Base-by-base conservation (phyloP, 1,140 invertebrate genomes). In the Lepidurus couesii region DNA sequence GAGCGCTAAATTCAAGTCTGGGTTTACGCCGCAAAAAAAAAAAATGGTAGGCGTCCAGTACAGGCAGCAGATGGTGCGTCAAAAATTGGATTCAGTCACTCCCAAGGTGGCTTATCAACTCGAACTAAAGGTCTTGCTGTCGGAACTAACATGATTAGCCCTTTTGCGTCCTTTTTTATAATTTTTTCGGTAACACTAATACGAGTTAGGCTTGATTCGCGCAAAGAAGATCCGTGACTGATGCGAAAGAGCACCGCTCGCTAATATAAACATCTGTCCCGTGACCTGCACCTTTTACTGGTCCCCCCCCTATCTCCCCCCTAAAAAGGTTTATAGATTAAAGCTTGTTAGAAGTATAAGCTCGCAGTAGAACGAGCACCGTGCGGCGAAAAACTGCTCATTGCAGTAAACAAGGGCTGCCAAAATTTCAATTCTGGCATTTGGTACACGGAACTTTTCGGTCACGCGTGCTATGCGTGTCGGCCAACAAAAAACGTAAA, bases 151-250 rank as follows among this genome's bases (percentile, higher is more conserved):
- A 4, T 4, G 53, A 65, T 65, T 65, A 65, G 16, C 8, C 13
- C n/a, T 13, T 65, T 65, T 5, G 21, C 3, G 10, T 21, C 21
- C 8, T 65, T 65, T 65, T 65, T 65, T n/a, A 65, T 21, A 7
- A 13, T n/a, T 13, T 65, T 65, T 65, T 65, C 21, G 53, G 53
- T 21, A 13, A 65, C 53, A 65, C 21, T 65, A 21, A 7, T 4
- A 13, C 53, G 16, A 65, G 53, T 65, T 65, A 65, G 3, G 53
- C 9, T 65, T 65, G 21, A 21, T 21, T 65, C 13, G 53, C 53
- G 53, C 53, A 65, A 65, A 21, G 53, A 65, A 13, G 53, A 21
- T 65, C 53, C 53, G 53, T 65, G 53, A 65, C 53, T 65, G 8
- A 65, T 1, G 21, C 9, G 53, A 65, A 9, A 13, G 53, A 21